These are phyloP conservation scores for Temnothorax curvispinosus DNA, from an alignment of 1,140 invertebrate species.

Conservation along the genomic window DNA sequence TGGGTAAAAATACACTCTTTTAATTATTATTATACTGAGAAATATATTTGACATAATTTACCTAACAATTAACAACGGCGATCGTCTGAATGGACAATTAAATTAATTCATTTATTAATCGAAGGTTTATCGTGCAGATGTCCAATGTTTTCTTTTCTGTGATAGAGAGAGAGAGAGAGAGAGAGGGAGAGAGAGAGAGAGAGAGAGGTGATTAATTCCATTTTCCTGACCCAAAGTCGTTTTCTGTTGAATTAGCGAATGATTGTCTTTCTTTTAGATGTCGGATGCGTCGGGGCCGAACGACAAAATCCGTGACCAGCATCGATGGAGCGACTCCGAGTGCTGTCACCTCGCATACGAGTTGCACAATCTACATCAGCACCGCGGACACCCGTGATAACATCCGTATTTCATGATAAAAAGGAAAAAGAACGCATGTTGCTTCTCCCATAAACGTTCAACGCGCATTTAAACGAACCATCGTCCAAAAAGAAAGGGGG, in stretches of 20 bases:
- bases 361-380: constrained; percentile 78
- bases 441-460: background rate
- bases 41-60: background rate
- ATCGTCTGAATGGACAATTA: background rate
- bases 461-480: background rate
- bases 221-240: background rate
- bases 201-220: background rate
- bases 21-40: background rate
- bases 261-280: constrained; percentile 65
- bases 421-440: background rate
- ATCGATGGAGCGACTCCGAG: constrained; percentile 84
- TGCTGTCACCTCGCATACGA: constrained; percentile 83
- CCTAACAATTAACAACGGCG: background rate
- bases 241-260: background rate
- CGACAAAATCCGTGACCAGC: constrained; percentile 76
- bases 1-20: constrained; percentile 11
- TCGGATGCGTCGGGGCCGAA: constrained; percentile 70
- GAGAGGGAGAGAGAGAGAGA: background rate
- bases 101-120: background rate
- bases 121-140: background rate
- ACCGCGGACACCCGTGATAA: constrained; percentile 41
- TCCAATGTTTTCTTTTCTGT: background rate
- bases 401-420: background rate
- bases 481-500: no score
- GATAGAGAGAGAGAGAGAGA: background rate